Evolutionary conservation across 2,888 invertebrate species (phyloP).

Genomic region (Drosophila mimica): DNA sequence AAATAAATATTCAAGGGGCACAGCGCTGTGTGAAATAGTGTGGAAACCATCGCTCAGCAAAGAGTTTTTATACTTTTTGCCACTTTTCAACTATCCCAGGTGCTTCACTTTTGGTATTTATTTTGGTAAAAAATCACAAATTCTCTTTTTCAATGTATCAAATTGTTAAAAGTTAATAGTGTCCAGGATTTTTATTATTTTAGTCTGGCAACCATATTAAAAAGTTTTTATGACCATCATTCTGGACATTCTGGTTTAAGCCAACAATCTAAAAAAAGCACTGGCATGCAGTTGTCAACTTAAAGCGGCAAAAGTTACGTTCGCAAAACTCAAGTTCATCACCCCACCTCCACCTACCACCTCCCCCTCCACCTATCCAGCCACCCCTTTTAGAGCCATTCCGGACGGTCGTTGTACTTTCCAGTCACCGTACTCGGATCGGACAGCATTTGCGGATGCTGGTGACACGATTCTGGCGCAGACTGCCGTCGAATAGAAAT

Average conservation of each 20-base stretch:
- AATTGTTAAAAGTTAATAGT: constrained; percentile 53
- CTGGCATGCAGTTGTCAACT: constrained; percentile 43
- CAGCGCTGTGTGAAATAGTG: constrained; percentile 35
- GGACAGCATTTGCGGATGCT: constrained; percentile 35
- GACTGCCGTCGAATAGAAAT: constrained; percentile 72
- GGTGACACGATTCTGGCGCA: constrained; percentile 65
- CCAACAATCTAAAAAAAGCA: constrained; percentile 47
- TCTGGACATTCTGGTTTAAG: constrained; percentile 34
- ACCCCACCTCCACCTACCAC: not conserved
- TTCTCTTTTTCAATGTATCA: constrained; percentile 55
- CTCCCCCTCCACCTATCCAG: not conserved
- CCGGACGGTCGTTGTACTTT: constrained; percentile 22
- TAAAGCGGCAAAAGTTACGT: constrained; percentile 66
- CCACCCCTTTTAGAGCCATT: constrained; percentile 20
- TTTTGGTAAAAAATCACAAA: constrained; percentile 16
- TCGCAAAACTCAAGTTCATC: constrained; percentile 42
- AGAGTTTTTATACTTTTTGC: not conserved
- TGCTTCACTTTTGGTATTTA: constrained; percentile 41
- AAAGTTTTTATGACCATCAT: constrained; percentile 73
- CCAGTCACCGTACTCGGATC: not conserved
- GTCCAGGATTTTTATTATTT: constrained; percentile 31
- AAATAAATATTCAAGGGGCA: constrained; percentile 69
- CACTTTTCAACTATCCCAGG: constrained; percentile 55
- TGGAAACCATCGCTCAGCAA: not conserved
- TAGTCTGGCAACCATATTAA: constrained; percentile 54